Percentiles rank a stretch among this genome's conserved stretches.
These are phyloP conservation scores for Diplazon laetatorius DNA, from an alignment of 2,888 invertebrate genomes.

Conservation along the genomic window DNA sequence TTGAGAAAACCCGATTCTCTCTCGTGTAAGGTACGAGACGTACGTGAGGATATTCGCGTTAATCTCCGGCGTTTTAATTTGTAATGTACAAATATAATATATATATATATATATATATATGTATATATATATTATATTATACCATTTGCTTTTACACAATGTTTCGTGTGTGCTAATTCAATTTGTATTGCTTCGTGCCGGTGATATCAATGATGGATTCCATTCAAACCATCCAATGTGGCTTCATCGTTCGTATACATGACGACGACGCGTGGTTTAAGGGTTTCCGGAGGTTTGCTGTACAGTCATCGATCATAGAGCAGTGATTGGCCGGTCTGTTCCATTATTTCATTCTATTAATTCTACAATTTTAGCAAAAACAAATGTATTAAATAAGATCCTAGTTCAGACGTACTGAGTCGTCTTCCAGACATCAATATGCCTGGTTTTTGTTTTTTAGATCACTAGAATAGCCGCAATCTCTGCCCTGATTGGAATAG, in stretches of 20 bases:
- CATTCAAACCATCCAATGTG: neutral
- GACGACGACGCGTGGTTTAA: neutral
- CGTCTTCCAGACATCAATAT: too few species aligned
- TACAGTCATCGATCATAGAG: neutral
- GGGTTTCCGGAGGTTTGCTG: neutral
- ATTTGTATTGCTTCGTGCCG: slow-evolving; percentile 2
- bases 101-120: too few species aligned
- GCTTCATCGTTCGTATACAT: neutral
- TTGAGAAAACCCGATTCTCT: neutral
- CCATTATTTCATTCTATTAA: too few species aligned
- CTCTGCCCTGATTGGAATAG: too few species aligned
- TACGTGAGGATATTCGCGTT: slow-evolving; percentile 32
- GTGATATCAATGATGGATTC: neutral
- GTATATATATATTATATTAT: too few species aligned
- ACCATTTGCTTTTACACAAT: neutral
- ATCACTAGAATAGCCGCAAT: too few species aligned
- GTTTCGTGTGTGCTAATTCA: slow-evolving; percentile 12
- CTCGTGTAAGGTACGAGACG: slow-evolving; percentile 29
- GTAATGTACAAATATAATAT: slow-evolving; percentile 38
- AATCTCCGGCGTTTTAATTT: slow-evolving; percentile 31
- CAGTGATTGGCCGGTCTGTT: neutral
- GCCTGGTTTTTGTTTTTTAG: too few species aligned
- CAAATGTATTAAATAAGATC: too few species aligned
- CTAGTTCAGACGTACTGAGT: too few species aligned
- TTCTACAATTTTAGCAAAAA: too few species aligned